Conservation (phyloP, 1,140 invertebrate species). For the Plectrocnemia conspersa region DNA sequence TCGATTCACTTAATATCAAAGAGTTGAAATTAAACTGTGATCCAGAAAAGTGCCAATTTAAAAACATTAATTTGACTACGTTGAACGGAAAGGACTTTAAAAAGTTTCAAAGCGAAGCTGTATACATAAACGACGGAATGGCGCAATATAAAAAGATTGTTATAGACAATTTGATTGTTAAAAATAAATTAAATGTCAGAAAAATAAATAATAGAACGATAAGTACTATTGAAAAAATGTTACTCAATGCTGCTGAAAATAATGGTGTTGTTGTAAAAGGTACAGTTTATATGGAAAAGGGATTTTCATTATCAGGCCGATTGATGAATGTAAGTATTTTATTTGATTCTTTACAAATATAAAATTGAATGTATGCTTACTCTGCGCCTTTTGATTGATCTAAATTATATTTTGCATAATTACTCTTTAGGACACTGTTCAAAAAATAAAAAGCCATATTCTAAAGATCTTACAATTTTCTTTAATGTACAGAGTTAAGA, state of each 20-base stretch:
- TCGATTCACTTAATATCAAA: slow-evolving; percentile 27
- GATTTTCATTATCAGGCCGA: slow-evolving; percentile 20
- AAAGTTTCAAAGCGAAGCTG: slow-evolving; percentile 28
- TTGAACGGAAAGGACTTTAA: slow-evolving; percentile 21
- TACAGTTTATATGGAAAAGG: slow-evolving; percentile 20
- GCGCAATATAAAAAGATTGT: slow-evolving; percentile 18
- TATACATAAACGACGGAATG: slow-evolving; percentile 29
- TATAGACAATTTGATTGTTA: slow-evolving; percentile 23
- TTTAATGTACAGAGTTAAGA: no score
- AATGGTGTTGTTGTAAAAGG: slow-evolving; percentile 21
- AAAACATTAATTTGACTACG: slow-evolving; percentile 24
- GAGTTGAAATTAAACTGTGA: slow-evolving; percentile 31
- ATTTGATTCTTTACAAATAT: slow-evolving; percentile 11
- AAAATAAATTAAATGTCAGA: slow-evolving; percentile 19
- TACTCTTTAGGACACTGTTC: background rate
- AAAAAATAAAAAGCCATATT: background rate
- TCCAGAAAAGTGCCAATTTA: slow-evolving; percentile 30
- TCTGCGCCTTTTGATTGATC: no score
- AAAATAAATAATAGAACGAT: slow-evolving; percentile 24
- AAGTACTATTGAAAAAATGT: slow-evolving; percentile 13
- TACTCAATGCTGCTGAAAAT: slow-evolving; percentile 22
- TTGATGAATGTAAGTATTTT: slow-evolving; percentile 20
- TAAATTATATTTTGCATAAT: no score
- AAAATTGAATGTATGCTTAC: no score
- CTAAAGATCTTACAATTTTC: no score